Evolutionary conservation across 2,797 vertebrate genomes (phyloP), one percentile per base, ranked within the genome.

Genomic region (Nasua narica): DNA sequence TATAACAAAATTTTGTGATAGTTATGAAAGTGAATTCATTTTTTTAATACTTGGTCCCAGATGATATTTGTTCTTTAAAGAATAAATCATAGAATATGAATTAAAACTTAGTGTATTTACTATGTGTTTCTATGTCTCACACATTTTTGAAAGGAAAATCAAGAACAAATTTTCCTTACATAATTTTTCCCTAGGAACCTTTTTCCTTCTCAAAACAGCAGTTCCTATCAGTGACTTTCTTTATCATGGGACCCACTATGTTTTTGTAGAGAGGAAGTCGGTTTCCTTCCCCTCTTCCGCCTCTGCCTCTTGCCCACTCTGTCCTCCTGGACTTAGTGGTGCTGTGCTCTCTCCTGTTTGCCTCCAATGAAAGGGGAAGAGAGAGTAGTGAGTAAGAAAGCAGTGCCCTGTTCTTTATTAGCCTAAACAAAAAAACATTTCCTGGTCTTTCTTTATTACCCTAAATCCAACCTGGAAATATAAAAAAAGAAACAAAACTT

Each of bases 1-100:
- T 97, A 93, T 96, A 94, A 87, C 76, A 94, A 91, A 97, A 95
- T 97, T 96, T 87, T 97, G 77, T 95, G 79, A 74, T 86, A 93
- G 76, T 96, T 97, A 94, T 60, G 91, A 37, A 97, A 97, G 93
- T 92, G 27, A 97, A 95, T 93, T 97, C 74, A 81, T 87, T 85
- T 93, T 77, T 88, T 96, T 94, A 92, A 92, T 69, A 74, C 84
- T 67, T 90, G 78, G 56, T 76, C 65, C 37, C 58, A 96, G 58
- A 69, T 91, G 74, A 56, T 91, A 96, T 95, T 96, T 91, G 70
- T 90, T 95, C 88, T 94, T 94, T 91, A 82, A 96, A 92, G 32
- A 97, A 87, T 85, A 96, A 84, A 58, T 14, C 43, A 69, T 27
- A 84, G 27, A 92, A 76, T 95, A 86, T 84, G 65, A 97, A 18